phyloP scores from a whole-genome alignment of 2,797 vertebrate genomes.

The Gadopsis bispinosus region DNA sequence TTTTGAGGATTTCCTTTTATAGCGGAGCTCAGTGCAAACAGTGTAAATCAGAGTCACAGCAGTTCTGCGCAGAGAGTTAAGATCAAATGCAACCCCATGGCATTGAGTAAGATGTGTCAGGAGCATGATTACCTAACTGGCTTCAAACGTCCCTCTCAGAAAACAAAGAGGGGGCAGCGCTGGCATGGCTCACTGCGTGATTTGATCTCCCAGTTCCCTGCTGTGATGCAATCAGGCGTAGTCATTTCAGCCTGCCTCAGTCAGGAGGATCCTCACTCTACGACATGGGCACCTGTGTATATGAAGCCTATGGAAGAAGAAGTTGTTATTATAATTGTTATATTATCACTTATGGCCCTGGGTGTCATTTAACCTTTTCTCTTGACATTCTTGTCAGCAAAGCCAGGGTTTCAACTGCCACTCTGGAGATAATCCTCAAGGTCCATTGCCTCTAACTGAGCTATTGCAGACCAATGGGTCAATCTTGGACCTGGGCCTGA shows the following conservation, averaged over 20 bases:
- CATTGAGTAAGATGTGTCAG: neutral
- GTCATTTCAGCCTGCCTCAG: conserved; percentile 11
- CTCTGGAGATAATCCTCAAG: conserved; percentile 56
- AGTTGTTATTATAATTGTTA: conserved; percentile 7
- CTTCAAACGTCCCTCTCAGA: neutral
- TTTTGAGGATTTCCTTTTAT: neutral
- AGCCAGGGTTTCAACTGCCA: conserved; percentile 38
- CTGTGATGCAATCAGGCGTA: conserved; percentile 16
- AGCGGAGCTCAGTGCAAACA: neutral
- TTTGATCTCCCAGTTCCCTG: neutral
- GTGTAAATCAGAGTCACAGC: neutral
- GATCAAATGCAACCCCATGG: neutral
- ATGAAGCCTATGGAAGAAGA: conserved; percentile 5
- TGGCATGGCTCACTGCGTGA: neutral
- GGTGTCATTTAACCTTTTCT: conserved; percentile 49
- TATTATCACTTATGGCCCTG: conserved; percentile 29
- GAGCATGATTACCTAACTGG: neutral
- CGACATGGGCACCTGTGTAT: neutral
- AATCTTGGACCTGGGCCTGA: conserved; percentile 46
- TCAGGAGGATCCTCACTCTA: neutral
- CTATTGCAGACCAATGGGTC: conserved; percentile 52
- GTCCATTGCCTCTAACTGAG: conserved; percentile 44
- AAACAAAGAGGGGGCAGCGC: conserved; percentile 4
- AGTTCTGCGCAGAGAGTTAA: neutral
- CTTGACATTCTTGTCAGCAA: conserved; percentile 47